Conservation (phyloP, 2,888 invertebrate genomes). For the Plagiodera versicolora region DNA sequence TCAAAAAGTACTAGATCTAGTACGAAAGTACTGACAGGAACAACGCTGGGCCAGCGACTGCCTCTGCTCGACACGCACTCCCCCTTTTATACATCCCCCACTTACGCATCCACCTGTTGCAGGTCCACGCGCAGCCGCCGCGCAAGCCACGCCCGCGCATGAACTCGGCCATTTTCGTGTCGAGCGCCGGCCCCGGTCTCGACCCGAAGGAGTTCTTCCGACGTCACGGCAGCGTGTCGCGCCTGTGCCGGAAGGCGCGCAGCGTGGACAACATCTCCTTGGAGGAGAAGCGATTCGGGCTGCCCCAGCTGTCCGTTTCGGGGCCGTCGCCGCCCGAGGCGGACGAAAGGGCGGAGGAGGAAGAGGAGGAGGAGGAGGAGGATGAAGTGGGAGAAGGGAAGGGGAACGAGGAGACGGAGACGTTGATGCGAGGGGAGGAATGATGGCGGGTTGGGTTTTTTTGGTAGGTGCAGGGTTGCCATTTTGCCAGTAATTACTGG, state of each 20-base stretch:
- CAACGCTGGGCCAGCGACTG: background rate
- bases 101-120: background rate
- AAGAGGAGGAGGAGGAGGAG: slow-evolving; percentile 15
- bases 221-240: slow-evolving; percentile 78
- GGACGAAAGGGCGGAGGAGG: slow-evolving; percentile 23
- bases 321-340: slow-evolving; percentile 48
- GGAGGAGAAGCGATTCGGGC: slow-evolving; percentile 66
- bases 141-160: slow-evolving; percentile 72
- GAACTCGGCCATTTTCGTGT: slow-evolving; percentile 84
- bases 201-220: slow-evolving; percentile 80
- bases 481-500: too few relatives aligned
- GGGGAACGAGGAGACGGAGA: slow-evolving; percentile 21
- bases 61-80: background rate
- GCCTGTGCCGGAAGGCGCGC: slow-evolving; percentile 77
- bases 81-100: background rate
- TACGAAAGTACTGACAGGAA: too few relatives aligned
- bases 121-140: slow-evolving; percentile 49
- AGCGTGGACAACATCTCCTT: slow-evolving; percentile 69
- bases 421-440: slow-evolving; percentile 25
- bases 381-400: slow-evolving; percentile 7
- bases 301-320: slow-evolving; percentile 72
- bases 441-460: background rate
- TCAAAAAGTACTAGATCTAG: too few relatives aligned
- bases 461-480: too few relatives aligned
- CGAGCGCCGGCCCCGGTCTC: slow-evolving; percentile 73